Evolutionary conservation across 2,113 vertebrate genomes (phyloP), one percentile per base, ranked within the genome.

Genomic region (Catagonus wagneri): DNA sequence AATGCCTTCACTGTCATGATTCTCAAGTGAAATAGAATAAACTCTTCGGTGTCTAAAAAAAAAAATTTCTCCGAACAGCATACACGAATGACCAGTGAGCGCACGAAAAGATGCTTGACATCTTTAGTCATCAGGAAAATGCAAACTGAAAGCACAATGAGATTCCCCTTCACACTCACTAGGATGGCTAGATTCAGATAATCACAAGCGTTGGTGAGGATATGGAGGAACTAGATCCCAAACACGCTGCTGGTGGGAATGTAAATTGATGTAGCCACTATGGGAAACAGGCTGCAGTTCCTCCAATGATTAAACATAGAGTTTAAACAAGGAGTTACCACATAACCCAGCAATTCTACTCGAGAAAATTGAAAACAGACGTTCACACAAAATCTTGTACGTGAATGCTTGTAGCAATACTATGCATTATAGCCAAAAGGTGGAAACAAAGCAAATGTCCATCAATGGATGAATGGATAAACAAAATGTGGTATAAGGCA

Each of bases 341-440:
- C n/a, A 50, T 56, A 52, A 95, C 39, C 68, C 27, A 72, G 58
- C 36, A 68, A 72, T 83, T 78, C 29, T 6, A 56, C 39, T 84
- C 19, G 36, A 89, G 79, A 78, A 74, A 91, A 89, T 6, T 54
- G 71, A 86, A 95, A 94, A 60, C 50, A 65, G 23, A 32, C 13
- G 6, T 90, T 65, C 27, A 81, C 84, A 89, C 34, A 92, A 95
- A 75, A 94, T 65, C 34, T 65, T 44, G 11, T 89, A 58, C 68
- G 71, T 0, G 11, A 83, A 65, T 76, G 36, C 74, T 89, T 71
- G 36, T 15, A 93, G 88, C 44, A 81, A 29, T 32, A 85, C 75
- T 94, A 81, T 44, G n/a, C 61, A 56, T 63, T 80, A 69, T n/a
- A 81, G 76, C 22, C 36, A 74, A 90, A 83, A 74, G 44, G 44